These are phyloP conservation scores for Stictocephala bisonia DNA, from an alignment of 2,888 invertebrate genomes.

Conservation along the genomic window DNA sequence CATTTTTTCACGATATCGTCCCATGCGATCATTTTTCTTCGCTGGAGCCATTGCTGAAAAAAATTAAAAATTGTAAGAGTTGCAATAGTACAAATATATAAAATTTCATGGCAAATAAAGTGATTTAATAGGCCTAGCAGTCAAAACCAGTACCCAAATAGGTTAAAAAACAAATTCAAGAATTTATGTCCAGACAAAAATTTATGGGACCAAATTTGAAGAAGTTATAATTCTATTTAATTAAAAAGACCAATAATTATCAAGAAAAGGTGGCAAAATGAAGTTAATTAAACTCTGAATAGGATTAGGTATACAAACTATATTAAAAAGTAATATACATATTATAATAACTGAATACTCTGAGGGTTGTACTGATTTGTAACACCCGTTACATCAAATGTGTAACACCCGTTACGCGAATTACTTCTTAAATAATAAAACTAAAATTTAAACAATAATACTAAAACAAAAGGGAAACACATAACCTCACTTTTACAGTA, in stretches of 20 bases:
- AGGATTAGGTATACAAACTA: background rate
- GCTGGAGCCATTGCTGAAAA: constrained; percentile 25
- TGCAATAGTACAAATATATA: background rate
- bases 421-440: constrained; percentile 12
- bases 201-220: background rate
- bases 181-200: background rate
- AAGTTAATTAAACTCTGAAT: background rate
- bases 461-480: constrained; percentile 4
- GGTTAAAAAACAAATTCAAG: background rate
- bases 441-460: constrained; percentile 24
- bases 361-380: constrained; percentile 8
- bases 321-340: constrained; percentile 9
- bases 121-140: constrained; percentile 1
- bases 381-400: constrained; percentile 25
- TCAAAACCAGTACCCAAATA: background rate
- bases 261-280: background rate
- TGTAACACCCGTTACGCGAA: constrained; percentile 29
- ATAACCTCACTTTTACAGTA: constrained; percentile 35
- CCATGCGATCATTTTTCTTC: constrained; percentile 11
- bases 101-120: background rate
- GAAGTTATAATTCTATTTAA: background rate
- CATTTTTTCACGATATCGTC: constrained; percentile 5
- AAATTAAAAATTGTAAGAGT: background rate
- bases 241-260: background rate
- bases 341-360: constrained; percentile 4